Conservation (phyloP, 2,888 invertebrate genomes). For the Buathra laborator region DNA sequence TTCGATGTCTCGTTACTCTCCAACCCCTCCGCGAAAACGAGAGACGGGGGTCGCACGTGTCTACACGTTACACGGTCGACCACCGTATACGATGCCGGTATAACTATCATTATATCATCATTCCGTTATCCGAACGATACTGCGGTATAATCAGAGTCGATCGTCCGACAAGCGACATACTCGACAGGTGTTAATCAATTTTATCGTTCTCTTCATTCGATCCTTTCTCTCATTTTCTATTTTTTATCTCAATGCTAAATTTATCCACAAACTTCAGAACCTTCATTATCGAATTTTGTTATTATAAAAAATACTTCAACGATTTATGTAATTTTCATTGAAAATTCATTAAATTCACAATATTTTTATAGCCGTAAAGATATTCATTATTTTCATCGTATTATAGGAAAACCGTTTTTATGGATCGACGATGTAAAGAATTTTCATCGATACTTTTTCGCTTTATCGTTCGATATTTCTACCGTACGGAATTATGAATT, state of each 20-base stretch:
- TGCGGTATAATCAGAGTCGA: conserved; percentile 32
- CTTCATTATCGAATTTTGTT: not conserved
- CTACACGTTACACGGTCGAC: conserved; percentile 57
- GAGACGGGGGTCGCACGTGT: conserved; percentile 59
- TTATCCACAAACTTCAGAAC: not conserved
- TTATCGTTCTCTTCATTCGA: not conserved
- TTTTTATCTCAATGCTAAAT: not conserved
- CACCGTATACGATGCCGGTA: conserved; percentile 41
- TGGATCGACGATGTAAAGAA: no score
- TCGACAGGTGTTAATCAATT: conserved; percentile 58
- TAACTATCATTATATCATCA: conserved; percentile 59
- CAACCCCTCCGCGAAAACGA: conserved; percentile 47
- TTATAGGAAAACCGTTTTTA: no score
- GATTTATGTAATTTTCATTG: not conserved
- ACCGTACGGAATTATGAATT: no score
- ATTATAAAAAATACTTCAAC: not conserved
- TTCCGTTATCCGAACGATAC: conserved; percentile 48
- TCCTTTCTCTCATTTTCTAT: not conserved
- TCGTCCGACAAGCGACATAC: conserved; percentile 41
- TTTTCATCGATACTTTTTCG: no score
- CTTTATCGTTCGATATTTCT: no score
- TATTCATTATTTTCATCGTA: no score
- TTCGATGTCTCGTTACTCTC: conserved; percentile 56
- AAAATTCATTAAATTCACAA: not conserved
- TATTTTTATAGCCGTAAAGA: no score